Evolutionary conservation across 2,888 invertebrate genomes (phyloP), one percentile per base, ranked within the genome.

Genomic region (Steromphala cineraria): DNA sequence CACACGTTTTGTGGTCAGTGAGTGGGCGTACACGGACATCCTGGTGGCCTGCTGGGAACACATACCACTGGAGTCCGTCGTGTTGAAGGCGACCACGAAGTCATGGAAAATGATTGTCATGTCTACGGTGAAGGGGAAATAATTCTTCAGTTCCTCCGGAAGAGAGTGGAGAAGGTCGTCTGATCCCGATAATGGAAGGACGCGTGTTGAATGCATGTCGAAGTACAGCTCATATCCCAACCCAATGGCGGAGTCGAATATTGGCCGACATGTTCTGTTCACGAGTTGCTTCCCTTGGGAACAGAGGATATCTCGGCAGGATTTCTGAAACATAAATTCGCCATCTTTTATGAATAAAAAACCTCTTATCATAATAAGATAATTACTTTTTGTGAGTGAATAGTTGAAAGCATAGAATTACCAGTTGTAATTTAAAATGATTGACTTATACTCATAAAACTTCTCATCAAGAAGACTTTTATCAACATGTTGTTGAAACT

Each of bases 181-280:
- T 17, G 67, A 55, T 53, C 77, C 80, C 10, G 78, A 55, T 21
- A 81, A 76, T 31, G 79, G 56, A 19, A 79, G 67, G 17, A 55
- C 79, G 7, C 67, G 67, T 0, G n/a, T 15, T 17, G 80, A 31
- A 7, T 46, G 53, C 13, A 80, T 52, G 28, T 56, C 79, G 31
- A 85, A 85, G 71, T 83, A 85, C 52, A 85, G 10, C 46, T 81
- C 75, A 31, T 82, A 85, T 4, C 67, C 83, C 0, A 82, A 36
- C 0, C 80, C 82, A 0, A 55, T 78, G 28, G 80, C 67, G 21
- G 52, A 77, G 40, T 19, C 52, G 52, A 83, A 82, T 21, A 83
- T 75, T 1, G 83, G 67, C 36, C 36, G 53, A 53, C 85, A 85
- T 2, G 28, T 52, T 5, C 79, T 79, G 7, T 62, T 53, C 15